Conservation (phyloP, 2,888 invertebrate species). For the Dasysyrphus albostriatus region DNA sequence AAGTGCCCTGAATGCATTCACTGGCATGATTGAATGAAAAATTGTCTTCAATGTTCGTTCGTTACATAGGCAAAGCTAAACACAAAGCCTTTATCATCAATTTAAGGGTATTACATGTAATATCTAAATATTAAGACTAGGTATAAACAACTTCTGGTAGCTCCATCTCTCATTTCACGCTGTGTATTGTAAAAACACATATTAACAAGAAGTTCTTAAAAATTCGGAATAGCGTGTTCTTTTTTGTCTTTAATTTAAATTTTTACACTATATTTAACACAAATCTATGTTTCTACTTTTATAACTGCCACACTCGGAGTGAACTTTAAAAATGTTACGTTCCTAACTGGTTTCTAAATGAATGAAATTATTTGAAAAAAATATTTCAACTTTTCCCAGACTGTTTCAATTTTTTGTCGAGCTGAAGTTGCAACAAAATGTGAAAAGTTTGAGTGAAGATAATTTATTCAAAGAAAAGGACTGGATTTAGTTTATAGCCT, state of each 20-base stretch:
- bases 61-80: constrained; percentile 1
- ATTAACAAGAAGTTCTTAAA: neutral
- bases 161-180: neutral
- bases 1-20: constrained; percentile 29
- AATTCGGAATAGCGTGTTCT: neutral
- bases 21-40: constrained; percentile 16
- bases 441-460: too few species aligned
- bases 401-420: too few species aligned
- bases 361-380: too few species aligned
- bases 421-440: too few species aligned
- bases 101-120: constrained; percentile 18
- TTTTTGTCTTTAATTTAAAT: neutral
- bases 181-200: neutral
- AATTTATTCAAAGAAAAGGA: too few species aligned
- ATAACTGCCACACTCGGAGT: too few species aligned
- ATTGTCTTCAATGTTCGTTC: constrained; percentile 19
- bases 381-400: too few species aligned
- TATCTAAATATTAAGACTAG: constrained; percentile 9
- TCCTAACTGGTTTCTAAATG: too few species aligned
- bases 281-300: too few species aligned
- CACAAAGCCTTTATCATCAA: constrained; percentile 11
- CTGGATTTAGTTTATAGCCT: too few species aligned
- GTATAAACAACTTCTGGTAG: neutral
- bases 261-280: neutral
- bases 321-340: too few species aligned